These are phyloP conservation scores for Lagorchestes hirsutus DNA, from an alignment of 2,797 vertebrate genomes.

Conservation along the genomic window DNA sequence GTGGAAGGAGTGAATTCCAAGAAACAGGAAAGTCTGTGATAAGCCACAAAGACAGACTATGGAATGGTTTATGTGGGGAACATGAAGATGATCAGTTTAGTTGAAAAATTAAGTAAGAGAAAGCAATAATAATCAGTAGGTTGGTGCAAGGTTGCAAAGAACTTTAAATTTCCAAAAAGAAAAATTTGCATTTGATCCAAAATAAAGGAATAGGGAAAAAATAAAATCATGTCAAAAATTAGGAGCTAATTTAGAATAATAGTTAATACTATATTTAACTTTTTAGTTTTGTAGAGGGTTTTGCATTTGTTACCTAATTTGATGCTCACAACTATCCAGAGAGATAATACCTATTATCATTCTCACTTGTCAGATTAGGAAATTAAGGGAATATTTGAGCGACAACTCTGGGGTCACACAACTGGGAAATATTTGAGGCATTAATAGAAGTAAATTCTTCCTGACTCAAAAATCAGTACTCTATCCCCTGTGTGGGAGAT, in stretches of 20 bases:
- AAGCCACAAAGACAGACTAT: background rate
- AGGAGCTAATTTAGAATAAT: background rate
- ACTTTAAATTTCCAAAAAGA: background rate
- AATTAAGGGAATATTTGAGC: background rate
- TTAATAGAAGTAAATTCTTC: background rate
- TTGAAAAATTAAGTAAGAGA: background rate
- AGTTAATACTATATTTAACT: background rate
- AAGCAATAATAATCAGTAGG: background rate
- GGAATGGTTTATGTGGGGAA: background rate
- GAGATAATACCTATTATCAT: background rate
- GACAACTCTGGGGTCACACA: background rate
- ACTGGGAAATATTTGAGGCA: background rate
- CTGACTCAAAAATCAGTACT: background rate
- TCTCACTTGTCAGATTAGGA: background rate
- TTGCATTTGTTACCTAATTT: background rate
- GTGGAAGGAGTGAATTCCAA: background rate
- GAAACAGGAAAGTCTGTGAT: background rate
- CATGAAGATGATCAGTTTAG: background rate
- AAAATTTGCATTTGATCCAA: background rate
- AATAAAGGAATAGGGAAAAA: background rate
- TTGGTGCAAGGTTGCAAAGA: background rate
- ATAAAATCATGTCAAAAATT: background rate
- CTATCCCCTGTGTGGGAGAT: background rate
- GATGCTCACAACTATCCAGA: background rate
- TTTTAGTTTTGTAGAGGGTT: background rate